phyloP scores from a whole-genome alignment of 2,113 vertebrate genomes.

The Ageneiosus marmoratus region DNA sequence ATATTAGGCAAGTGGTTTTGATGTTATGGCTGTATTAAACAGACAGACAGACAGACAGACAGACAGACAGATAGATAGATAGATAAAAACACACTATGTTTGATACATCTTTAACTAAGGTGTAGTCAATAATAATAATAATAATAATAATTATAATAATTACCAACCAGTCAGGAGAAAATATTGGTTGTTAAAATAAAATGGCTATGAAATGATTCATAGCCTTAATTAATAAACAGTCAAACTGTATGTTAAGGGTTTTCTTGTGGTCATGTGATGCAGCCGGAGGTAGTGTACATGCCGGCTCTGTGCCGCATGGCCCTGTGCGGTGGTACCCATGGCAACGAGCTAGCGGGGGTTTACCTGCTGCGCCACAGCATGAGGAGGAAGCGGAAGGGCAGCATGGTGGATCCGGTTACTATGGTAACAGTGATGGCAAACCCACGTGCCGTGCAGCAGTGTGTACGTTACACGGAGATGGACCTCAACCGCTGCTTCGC shows the following conservation, averaged over 20 bases:
- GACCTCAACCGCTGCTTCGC: constrained; percentile 77
- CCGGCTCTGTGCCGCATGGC: constrained; percentile 71
- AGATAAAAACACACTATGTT: too few species aligned
- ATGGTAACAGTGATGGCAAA: constrained; percentile 66
- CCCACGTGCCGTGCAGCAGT: constrained; percentile 65
- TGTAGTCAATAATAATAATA: too few species aligned
- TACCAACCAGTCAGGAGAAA: too few species aligned
- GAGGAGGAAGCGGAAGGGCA: constrained; percentile 36
- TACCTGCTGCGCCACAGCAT: constrained; percentile 72
- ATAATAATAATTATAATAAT: too few species aligned
- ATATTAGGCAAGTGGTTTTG: too few species aligned
- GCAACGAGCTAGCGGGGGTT: constrained; percentile 80
- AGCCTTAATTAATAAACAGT: neutral
- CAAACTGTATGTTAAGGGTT: neutral
- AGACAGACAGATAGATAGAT: too few species aligned
- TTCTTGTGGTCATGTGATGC: constrained; percentile 16
- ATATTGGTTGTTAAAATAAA: too few species aligned
- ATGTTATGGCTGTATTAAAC: too few species aligned
- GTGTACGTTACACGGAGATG: constrained; percentile 67
- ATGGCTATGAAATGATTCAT: too few species aligned
- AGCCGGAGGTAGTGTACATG: constrained; percentile 63
- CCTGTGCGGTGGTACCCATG: constrained; percentile 80
- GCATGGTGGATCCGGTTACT: constrained; percentile 17
- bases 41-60: too few species aligned
- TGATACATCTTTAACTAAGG: too few species aligned